Evolutionary conservation across 2,888 invertebrate species (phyloP).

Genomic region (Caenorhabditis drosophilae): DNA sequence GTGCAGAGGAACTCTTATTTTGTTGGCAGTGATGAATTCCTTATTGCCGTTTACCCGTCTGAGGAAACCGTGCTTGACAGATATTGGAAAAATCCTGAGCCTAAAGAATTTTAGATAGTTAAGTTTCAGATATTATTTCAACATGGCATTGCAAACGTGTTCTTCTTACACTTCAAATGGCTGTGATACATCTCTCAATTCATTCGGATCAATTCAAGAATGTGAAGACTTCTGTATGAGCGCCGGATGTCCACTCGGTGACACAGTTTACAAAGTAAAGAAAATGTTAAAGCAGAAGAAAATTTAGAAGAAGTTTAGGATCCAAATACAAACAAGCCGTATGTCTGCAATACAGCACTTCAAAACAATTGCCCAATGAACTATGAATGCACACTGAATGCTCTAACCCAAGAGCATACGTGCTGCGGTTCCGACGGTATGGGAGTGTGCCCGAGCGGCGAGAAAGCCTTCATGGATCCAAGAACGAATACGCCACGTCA

Average conservation of each 20-base stretch:
- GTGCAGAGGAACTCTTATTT: not conserved
- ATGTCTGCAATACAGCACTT: slow-evolving; percentile 48
- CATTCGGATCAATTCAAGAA: slow-evolving; percentile 52
- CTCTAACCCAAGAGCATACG: slow-evolving; percentile 44
- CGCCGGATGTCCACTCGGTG: slow-evolving; percentile 49
- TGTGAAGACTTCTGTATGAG: slow-evolving; percentile 58
- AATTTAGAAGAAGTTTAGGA: too few species aligned
- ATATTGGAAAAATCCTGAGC: slow-evolving; percentile 30
- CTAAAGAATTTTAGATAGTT: slow-evolving; percentile 4
- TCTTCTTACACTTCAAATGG: slow-evolving; percentile 53
- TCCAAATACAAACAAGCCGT: slow-evolving; percentile 49
- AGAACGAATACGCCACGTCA: slow-evolving; percentile 46
- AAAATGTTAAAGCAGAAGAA: too few species aligned
- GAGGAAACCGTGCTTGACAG: slow-evolving; percentile 45
- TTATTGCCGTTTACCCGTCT: slow-evolving; percentile 50
- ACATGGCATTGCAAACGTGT: slow-evolving; percentile 52
- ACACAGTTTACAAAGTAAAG: slow-evolving; percentile 53
- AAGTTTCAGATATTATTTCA: slow-evolving; percentile 52
- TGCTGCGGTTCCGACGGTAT: slow-evolving; percentile 49
- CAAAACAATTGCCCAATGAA: slow-evolving; percentile 51
- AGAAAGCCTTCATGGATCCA: slow-evolving; percentile 55
- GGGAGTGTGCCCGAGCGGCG: slow-evolving; percentile 53
- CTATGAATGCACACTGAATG: slow-evolving; percentile 46
- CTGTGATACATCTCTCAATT: slow-evolving; percentile 59
- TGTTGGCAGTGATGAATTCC: slow-evolving; percentile 40